Base-by-base conservation (phyloP, 2,113 vertebrate species). In the Chionomys nivalis region DNA sequence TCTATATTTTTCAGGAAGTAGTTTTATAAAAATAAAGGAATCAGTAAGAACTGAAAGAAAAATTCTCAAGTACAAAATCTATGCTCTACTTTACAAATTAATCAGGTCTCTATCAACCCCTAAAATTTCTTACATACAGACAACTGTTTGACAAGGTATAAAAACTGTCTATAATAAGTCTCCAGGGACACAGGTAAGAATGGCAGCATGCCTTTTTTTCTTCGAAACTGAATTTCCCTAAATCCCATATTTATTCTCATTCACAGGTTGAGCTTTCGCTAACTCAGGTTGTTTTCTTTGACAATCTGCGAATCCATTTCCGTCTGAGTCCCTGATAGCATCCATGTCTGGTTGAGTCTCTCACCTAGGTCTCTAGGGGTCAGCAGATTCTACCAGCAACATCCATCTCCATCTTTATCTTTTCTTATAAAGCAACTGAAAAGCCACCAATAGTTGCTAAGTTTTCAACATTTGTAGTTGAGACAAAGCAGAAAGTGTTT, bases 351-450 rank as follows among this genome's bases (percentile, higher is more conserved):
- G 44, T 47, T 73, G 52, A 94, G 49, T 89, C 19, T 58, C 7
- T 89, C 17, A 49, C 7, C 3, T 78, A 68, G 55, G 52, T 92
- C 73, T 78, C 13, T n/a, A n/a, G 19, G 49, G 7, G 36, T 86
- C 87, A 94, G 55, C 82, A 93, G 44, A 79, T 52, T 92, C 49
- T 17, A 94, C 31, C 21, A 65, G n/a, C 16, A 83, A 33, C 7
- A 10, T 87, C 7, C 3, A 91, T 85, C 21, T 93, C 28, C 42
- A 47, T 70, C 1, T 92, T 87, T 65, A 23, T 12, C 88, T 17
- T 65, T 93, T 95, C 90, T 28, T n/a, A 93, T 66, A 94, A 83
- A 82, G 7, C 12, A 96, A 70, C 66, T 78, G 44, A 94, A 93
- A 52, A 87, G 19, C 19, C 89, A 66, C 14, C 14, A 87, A 70